Evolutionary conservation across 1,140 invertebrate species (phyloP), one percentile per base, ranked within the genome.

Genomic region (Leptopilina boulardi): DNA sequence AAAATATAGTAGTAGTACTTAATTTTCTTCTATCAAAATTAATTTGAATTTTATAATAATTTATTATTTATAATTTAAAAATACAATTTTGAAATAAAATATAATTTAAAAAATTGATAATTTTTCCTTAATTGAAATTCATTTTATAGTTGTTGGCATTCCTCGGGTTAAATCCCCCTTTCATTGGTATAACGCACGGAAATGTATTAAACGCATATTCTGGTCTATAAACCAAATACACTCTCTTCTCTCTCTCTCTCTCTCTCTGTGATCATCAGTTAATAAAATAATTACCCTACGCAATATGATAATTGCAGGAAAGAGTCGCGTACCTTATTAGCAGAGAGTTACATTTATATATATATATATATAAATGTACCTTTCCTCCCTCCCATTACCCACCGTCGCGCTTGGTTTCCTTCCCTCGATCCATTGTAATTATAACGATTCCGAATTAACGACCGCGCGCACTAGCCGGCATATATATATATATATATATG

Each of bases 371-470:
- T 47, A 18, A 9, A 71, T 71, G 26, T 56, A n/a, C 26, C 74
- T 74, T 26, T 59, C 54, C 19, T 78, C 21, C 6, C 18, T 19
- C 23, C 38, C 15, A 34, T 23, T 21, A n/a, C n/a, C n/a, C n/a
- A n/a, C 70, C 59, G 54, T 73, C 19, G 42, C 18, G 13, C 13
- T 41, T 51, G 73, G 23, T 42, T 70, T 56, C 21, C 47, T 34
- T 54, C 44, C 23, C 34, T 56, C 21, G 13, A n/a, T 30, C 11
- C 59, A 66, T 66, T 34, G 21, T 66, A 85, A 86, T 86, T 86
- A 85, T 80, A 84, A 87, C 77, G 78, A 86, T 81, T 77, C 44
- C 72, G 59, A 85, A 84, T 79, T 83, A 86, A 85, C 77, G 82
- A 77, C 77, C 59, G 18, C 59, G 77, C 70, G 23, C 34, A 38